These are phyloP conservation scores for human DNA, from an alignment of 2,113 vertebrate genomes.

Conservation along the genomic window DNA sequence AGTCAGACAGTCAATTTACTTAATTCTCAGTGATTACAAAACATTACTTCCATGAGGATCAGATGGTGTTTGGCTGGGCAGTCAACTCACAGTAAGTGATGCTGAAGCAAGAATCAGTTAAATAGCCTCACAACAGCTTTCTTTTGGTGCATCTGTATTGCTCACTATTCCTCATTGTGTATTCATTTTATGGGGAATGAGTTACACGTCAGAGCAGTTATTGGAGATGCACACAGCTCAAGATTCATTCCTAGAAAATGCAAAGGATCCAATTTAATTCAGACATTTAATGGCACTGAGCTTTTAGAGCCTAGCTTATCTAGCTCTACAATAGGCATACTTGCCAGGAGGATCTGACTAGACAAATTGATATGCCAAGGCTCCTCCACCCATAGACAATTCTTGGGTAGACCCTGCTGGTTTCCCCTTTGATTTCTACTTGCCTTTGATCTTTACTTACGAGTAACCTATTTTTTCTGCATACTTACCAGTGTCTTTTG, in stretches of 20 bases:
- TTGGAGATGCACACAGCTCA: background rate
- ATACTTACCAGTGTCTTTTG: background rate
- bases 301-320: background rate
- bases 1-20: background rate
- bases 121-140: background rate
- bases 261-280: background rate
- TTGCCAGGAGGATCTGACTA: background rate
- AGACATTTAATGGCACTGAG: background rate
- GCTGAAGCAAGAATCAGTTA: background rate
- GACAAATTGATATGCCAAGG: background rate
- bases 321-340: background rate
- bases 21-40: background rate
- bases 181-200: background rate
- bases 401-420: background rate
- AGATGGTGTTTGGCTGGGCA: background rate
- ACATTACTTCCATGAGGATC: background rate
- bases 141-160: background rate
- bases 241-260: background rate
- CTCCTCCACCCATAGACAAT: background rate
- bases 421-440: slow-evolving; percentile 15
- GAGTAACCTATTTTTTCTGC: background rate
- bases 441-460: background rate
- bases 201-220: background rate
- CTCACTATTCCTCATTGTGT: background rate
- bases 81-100: background rate